Evolutionary conservation across 2,113 vertebrate species (phyloP), one percentile per base, ranked within the genome.

Genomic region (Salvelinus namaycush): DNA sequence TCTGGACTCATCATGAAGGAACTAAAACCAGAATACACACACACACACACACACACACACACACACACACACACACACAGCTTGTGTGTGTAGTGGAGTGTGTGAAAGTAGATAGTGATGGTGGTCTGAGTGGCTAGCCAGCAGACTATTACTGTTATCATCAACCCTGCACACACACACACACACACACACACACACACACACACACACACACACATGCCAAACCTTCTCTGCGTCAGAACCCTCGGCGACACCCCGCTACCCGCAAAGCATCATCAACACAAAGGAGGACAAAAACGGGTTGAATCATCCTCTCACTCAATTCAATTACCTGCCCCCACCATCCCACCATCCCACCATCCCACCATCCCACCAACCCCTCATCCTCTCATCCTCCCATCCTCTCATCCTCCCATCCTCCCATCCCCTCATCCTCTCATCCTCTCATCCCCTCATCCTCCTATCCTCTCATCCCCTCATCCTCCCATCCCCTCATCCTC

Each of bases 271-370:
- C 51, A 54, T 16, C 16, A 54, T 13, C 51, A 54, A 16, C 51
- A 13, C 51, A 54, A 54, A 54, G 51, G 51, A 34, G 31, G 31
- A 34, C 51, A 54, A 54, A 54, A 13, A 54, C 4, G 51, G 51
- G 51, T 54, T 85, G 83, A 83, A 22, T 66, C 26, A 22, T 24
- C 11, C 12, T 29, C 13, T 27, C 26, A 14, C 24, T 26, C 4
- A 14, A 14, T 66, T 66, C 64, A 22, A 26, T 6, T 34, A 34
- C 31, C 31, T 34, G 31, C 31, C 31, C 5, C 5, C 5, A 31
- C 31, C 31, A 31, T 31, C 31, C 31, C 31, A 5, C 1, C 31
- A 31, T 6, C 31, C 31, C 0, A 1, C 5, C 31, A 31, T 31
- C 31, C 5, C 1, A 5, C 5, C 27, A 29, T 4, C 27, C 27